A percentile compares a stretch with the other conserved stretches of the same genome.
phyloP scores from a whole-genome alignment of 2,888 invertebrate genomes.

The Acanthopleura granulata region DNA sequence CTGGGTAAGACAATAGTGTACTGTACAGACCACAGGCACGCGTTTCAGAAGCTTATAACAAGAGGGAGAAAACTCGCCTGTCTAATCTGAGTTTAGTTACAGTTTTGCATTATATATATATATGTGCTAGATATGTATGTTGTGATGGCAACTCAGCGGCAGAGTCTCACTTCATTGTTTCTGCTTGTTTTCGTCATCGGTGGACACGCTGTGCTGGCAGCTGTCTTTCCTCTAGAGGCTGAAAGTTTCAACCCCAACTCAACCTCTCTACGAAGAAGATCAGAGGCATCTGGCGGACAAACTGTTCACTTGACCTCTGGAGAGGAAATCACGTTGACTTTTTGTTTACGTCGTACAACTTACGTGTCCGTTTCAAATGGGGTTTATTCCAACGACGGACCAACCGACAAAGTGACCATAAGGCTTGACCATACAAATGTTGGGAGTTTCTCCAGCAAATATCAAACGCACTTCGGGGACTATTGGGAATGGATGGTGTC shows the following conservation, averaged over 20 bases:
- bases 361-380: not conserved
- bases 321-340: not conserved
- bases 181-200: too few relatives aligned
- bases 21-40: too few relatives aligned
- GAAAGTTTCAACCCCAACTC: not conserved
- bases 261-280: not conserved
- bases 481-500: conserved; percentile 37
- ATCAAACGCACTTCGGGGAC: conserved; percentile 23
- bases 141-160: too few relatives aligned
- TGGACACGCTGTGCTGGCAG: not conserved
- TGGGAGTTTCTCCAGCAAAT: conserved; percentile 32
- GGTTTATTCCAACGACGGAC: conserved; percentile 25
- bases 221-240: not conserved
- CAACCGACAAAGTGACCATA: conserved; percentile 36
- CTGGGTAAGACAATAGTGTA: too few relatives aligned
- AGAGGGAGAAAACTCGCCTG: too few relatives aligned
- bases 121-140: too few relatives aligned
- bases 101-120: too few relatives aligned
- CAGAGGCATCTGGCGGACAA: conserved; percentile 22
- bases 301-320: not conserved
- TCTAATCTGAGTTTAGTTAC: too few relatives aligned
- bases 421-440: conserved; percentile 34
- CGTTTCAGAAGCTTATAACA: too few relatives aligned
- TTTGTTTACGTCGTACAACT: not conserved
- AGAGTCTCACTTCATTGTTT: too few relatives aligned